Base-by-base conservation (phyloP, 53 echinoderm and acorn worm species). In the Hippasteria phrygiana region DNA sequence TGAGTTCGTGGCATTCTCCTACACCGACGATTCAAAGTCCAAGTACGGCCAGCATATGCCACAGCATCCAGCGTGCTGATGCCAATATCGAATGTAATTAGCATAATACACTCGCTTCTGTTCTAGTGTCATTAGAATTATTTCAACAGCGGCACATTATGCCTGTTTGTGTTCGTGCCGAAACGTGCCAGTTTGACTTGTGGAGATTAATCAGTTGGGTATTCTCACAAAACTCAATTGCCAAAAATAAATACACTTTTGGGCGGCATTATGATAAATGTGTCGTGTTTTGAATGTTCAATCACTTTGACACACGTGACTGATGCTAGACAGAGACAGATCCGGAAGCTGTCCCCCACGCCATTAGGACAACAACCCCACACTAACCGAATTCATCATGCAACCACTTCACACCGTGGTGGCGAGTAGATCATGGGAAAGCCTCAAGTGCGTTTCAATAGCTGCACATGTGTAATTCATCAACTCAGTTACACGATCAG, bases 81-180 rank as follows among this genome's bases (percentile, higher is more conserved):
- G n/a, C n/a, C 69, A 37, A 67, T 67, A 29, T 67, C 17, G 69
- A 67, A 67, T 67, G 32, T 35, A 67, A 67, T 67, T 67, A 67
- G 34, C 69, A 67, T 67, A 67, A 67, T 67, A 35, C 12, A 4
- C 69, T 37, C 34, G 34, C 35, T 63, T 63, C 16, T 51, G 51
- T 24, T 59, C 22, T 1, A 5, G 26, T 22, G 4, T n/a, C 26
- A 59, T 22, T 3, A 59, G 26, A 22, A 8, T 22, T 59, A 59
- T 7, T 24, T 26, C 26, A 51, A 59, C 26, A 24, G 17, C 4
- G 26, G 6, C 26, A 26, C 16, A 24, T 22, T 18, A 2, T 26
- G 26, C 26, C 7, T 24, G 12, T 54, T 59, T 59, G n/a, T 20
- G n/a, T 59, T 59, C 3, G 3, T 59, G n/a, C n/a, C n/a, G n/a